Conservation (phyloP, 2,113 vertebrate genomes). For the Isichthys henryi region DNA sequence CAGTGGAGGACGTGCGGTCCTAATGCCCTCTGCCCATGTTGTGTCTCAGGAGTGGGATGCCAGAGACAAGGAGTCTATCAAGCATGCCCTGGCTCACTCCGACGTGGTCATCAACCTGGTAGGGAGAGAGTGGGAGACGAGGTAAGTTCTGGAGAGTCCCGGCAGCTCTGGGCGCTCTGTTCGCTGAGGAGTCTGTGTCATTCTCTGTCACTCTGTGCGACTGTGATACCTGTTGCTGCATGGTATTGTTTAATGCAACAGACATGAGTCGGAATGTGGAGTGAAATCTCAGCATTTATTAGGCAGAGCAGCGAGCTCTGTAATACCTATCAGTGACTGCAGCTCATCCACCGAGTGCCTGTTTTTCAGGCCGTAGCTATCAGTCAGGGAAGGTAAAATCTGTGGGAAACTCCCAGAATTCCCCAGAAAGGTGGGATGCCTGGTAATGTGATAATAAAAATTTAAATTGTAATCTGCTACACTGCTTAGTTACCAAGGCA, state of each 20-base stretch:
- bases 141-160: constrained; percentile 46
- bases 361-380: not conserved
- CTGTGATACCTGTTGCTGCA: not conserved
- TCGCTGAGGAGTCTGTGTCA: not conserved
- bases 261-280: not conserved
- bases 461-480: not conserved
- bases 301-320: not conserved
- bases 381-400: not conserved
- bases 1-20: not conserved
- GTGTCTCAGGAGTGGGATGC: constrained; percentile 78
- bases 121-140: constrained; percentile 90
- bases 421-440: not conserved
- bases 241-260: not conserved
- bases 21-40: not conserved
- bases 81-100: constrained; percentile 74
- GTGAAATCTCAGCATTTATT: not conserved
- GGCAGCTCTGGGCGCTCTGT: not conserved
- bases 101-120: constrained; percentile 91
- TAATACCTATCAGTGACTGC: not conserved
- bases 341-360: not conserved
- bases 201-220: not conserved
- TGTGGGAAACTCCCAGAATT: not conserved
- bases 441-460: not conserved
- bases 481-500: not conserved
- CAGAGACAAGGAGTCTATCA: constrained; percentile 75